Percentiles rank a stretch among this genome's conserved stretches.
Conservation (phyloP, 2,113 vertebrate genomes). For the Addax nasomaculatus region DNA sequence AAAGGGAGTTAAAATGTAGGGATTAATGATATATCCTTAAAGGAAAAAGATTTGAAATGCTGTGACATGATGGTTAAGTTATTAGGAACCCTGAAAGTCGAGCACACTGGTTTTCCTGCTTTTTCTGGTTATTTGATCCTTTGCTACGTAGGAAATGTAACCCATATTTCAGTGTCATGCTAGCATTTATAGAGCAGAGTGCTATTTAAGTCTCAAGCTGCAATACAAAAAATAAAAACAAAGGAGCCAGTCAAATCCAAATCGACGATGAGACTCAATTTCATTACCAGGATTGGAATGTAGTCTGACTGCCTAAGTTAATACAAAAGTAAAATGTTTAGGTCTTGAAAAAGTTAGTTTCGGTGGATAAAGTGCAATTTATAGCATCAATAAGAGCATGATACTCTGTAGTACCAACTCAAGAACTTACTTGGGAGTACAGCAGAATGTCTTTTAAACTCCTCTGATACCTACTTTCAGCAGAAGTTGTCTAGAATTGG, state of each 20-base stretch:
- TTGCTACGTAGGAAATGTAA: not conserved
- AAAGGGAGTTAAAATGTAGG: not conserved
- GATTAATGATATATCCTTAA: not conserved
- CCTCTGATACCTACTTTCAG: not conserved
- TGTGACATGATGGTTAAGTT: not conserved
- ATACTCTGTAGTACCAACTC: not conserved
- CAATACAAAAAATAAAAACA: not conserved
- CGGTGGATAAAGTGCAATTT: not conserved
- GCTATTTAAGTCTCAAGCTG: conserved; percentile 11
- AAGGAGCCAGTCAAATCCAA: conserved; percentile 25
- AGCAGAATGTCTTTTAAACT: not conserved
- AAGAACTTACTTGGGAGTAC: not conserved
- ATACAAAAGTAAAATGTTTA: not conserved
- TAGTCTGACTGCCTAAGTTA: not conserved
- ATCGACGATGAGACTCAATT: not conserved
- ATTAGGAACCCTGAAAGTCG: not conserved
- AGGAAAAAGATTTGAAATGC: not conserved
- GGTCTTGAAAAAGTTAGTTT: not conserved
- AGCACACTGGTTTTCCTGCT: not conserved
- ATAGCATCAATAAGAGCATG: not conserved
- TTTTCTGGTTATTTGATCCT: not conserved
- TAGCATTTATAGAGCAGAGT: not conserved
- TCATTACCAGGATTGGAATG: not conserved
- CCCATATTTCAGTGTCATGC: not conserved
- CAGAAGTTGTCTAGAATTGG: not conserved